Evolutionary conservation across 2,888 invertebrate species (phyloP).

Genomic region (Axea sp.): DNA sequence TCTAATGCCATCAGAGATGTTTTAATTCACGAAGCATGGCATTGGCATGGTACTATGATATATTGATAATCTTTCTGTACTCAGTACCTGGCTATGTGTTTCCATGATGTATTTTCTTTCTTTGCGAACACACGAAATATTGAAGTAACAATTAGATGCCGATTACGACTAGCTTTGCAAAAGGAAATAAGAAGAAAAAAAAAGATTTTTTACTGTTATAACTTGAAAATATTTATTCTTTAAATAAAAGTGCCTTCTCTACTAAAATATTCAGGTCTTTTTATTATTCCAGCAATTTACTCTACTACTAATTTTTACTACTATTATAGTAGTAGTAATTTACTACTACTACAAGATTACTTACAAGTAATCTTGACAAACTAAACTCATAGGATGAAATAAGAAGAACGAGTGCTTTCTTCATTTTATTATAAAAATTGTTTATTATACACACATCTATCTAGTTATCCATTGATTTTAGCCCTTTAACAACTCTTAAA

Average conservation of each 20-base stretch:
- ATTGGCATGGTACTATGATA: slow-evolving; percentile 48
- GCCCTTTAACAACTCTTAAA: slow-evolving; percentile 7
- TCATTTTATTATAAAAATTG: not conserved
- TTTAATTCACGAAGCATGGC: slow-evolving; percentile 39
- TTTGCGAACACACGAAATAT: slow-evolving; percentile 39
- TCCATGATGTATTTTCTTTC: slow-evolving; percentile 60
- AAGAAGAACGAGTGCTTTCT: too few species aligned
- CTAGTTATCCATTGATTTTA: not conserved
- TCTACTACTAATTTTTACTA: too few species aligned
- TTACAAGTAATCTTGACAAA: too few species aligned
- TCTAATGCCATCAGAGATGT: too few species aligned
- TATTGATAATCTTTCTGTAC: slow-evolving; percentile 61
- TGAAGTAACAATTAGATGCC: slow-evolving; percentile 17
- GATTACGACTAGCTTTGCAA: slow-evolving; percentile 58
- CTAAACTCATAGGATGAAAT: too few species aligned
- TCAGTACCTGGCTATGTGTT: slow-evolving; percentile 69
- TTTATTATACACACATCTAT: too few species aligned
- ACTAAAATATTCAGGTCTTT: slow-evolving; percentile 15
- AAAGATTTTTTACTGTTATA: slow-evolving; percentile 68
- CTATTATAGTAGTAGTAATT: too few species aligned
- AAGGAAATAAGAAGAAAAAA: slow-evolving; percentile 33
- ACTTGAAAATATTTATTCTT: slow-evolving; percentile 70
- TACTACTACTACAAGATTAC: too few species aligned
- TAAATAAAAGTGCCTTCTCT: slow-evolving; percentile 75
- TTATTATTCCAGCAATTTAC: too few species aligned